phyloP scores from a whole-genome alignment of 30 jellyfish, hydroid and myxozoan species.

The Mastigias papua region DNA sequence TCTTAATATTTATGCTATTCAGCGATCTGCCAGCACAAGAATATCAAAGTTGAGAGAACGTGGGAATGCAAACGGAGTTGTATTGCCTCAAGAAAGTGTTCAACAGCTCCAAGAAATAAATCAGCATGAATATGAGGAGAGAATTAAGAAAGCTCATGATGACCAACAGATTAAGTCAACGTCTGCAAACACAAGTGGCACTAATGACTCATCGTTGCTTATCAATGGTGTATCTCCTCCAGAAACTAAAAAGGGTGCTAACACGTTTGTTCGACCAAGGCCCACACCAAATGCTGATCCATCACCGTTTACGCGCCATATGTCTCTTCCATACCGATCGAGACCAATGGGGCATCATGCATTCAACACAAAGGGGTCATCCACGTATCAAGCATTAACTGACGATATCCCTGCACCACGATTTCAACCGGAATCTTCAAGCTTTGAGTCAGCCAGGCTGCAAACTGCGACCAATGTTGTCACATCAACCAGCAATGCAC shows the following conservation, averaged over 20 bases:
- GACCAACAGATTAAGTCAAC: slow-evolving; percentile 56
- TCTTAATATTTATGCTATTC: too few relatives aligned
- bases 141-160: slow-evolving; percentile 87
- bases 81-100: slow-evolving; percentile 95
- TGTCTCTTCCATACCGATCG: slow-evolving; percentile 94
- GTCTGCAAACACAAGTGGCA: slow-evolving; percentile 28
- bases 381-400: slow-evolving; percentile 93
- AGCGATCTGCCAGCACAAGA: slow-evolving; percentile 92
- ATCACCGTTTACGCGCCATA: slow-evolving; percentile 89
- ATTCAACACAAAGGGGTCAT: slow-evolving; percentile 75
- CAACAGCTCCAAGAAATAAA: slow-evolving; percentile 91
- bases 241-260: slow-evolving; percentile 67
- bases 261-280: slow-evolving; percentile 82
- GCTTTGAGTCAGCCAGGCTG: slow-evolving; percentile 67
- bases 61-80: slow-evolving; percentile 92
- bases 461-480: background rate
- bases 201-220: slow-evolving; percentile 30
- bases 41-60: slow-evolving; percentile 81
- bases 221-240: slow-evolving; percentile 77
- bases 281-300: slow-evolving; percentile 94
- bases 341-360: slow-evolving; percentile 71
- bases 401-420: slow-evolving; percentile 94
- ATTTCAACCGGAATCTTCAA: slow-evolving; percentile 79
- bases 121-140: slow-evolving; percentile 86
- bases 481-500: background rate